Conservation (phyloP, 92 coral and sea anemone genomes). For the Phenganax stokvisi region DNA sequence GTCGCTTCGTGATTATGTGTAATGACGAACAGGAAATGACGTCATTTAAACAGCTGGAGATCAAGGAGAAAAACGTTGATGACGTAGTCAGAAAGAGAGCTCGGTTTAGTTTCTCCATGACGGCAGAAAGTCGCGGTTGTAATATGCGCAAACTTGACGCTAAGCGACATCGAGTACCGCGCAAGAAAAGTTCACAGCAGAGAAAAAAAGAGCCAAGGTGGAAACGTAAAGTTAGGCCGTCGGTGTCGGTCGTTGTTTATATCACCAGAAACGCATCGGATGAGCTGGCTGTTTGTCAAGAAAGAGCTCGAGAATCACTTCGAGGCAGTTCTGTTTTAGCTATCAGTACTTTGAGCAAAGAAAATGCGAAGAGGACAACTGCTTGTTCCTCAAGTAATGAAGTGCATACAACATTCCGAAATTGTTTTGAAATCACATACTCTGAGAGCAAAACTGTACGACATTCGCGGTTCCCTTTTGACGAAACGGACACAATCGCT, state of each 20-base stretch:
- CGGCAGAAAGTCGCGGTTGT: constrained; percentile 62
- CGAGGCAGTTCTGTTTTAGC: neutral
- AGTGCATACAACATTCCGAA: neutral
- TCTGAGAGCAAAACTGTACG: neutral
- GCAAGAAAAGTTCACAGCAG: neutral
- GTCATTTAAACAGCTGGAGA: constrained; percentile 48
- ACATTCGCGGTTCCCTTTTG: neutral
- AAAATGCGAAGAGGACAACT: neutral
- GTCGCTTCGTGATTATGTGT: constrained; percentile 74
- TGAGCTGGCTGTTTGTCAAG: neutral
- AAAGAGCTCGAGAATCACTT: neutral
- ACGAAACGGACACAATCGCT: neutral
- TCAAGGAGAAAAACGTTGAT: constrained; percentile 71
- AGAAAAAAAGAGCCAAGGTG: neutral
- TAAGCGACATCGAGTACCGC: neutral
- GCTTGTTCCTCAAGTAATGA: neutral
- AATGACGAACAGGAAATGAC: constrained; percentile 56
- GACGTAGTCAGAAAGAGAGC: constrained; percentile 54
- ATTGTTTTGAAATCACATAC: neutral
- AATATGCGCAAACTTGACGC: constrained; percentile 49
- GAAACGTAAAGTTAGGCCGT: neutral
- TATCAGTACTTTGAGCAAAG: neutral
- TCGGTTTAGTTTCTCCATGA: constrained; percentile 4
- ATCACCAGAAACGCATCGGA: neutral
- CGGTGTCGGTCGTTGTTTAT: constrained; percentile 18